Percentiles rank a stretch among this genome's conserved stretches.
Evolutionary conservation across 2,797 vertebrate species (phyloP).

Genomic region (Coregonus suidteri): DNA sequence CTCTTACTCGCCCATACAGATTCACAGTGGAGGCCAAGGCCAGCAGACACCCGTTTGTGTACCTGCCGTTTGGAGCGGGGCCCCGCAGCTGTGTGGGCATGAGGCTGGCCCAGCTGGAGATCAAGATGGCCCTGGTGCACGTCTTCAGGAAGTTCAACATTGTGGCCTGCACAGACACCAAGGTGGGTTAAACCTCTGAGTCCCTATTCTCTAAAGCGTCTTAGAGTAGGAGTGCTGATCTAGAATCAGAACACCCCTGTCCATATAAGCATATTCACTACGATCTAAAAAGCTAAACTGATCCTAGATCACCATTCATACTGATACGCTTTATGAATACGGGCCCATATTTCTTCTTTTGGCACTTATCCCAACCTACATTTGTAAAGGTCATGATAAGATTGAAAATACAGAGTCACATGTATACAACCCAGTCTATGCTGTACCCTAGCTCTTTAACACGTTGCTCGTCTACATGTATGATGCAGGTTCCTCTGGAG

Average conservation of each 20-base stretch:
- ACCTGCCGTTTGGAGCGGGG: constrained; percentile 92
- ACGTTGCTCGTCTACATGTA: not conserved
- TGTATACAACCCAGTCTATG: not conserved
- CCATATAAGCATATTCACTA: too few relatives aligned
- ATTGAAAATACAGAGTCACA: not conserved
- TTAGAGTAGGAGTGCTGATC: too few relatives aligned
- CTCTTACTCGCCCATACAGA: constrained; percentile 62
- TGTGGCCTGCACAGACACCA: constrained; percentile 75
- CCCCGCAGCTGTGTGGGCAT: constrained; percentile 92
- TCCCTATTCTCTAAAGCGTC: too few relatives aligned
- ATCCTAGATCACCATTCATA: too few relatives aligned
- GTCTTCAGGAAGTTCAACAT: constrained; percentile 83
- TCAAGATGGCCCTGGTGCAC: constrained; percentile 83
- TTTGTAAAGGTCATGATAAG: too few relatives aligned
- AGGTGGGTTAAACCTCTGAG: constrained; percentile 52
- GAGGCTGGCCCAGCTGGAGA: constrained; percentile 87
- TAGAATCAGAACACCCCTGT: too few relatives aligned
- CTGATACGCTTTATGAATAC: too few relatives aligned
- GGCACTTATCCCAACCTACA: too few relatives aligned
- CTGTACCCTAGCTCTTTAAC: constrained; percentile 19
- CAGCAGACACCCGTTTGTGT: constrained; percentile 81
- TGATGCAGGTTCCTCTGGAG: constrained; percentile 84
- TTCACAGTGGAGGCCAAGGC: constrained; percentile 85
- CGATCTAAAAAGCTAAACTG: too few relatives aligned
- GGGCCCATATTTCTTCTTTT: too few relatives aligned